Conservation (phyloP, 2,888 invertebrate genomes). For the Sicus ferrugineus region DNA sequence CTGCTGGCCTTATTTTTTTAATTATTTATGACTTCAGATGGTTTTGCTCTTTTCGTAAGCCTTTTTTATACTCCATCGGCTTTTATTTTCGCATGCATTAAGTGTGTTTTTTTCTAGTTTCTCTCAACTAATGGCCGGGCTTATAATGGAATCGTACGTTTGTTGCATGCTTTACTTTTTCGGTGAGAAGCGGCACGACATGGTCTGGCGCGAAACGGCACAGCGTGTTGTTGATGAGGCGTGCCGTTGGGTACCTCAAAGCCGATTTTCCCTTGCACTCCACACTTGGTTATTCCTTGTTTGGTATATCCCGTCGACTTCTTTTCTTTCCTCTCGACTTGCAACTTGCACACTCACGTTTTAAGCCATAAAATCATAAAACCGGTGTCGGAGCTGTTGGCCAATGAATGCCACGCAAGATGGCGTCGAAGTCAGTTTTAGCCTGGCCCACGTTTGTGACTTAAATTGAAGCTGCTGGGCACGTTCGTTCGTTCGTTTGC, state of each 20-base stretch:
- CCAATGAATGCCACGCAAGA: slow-evolving; percentile 33
- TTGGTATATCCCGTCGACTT: not conserved
- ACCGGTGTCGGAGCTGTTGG: slow-evolving; percentile 15
- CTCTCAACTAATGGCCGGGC: slow-evolving; percentile 48
- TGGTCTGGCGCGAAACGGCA: not conserved
- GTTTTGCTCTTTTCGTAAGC: not conserved
- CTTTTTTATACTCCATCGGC: not conserved
- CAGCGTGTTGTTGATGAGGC: slow-evolving; percentile 26
- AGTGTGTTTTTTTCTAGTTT: not conserved
- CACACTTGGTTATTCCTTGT: not conserved
- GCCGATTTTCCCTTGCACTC: slow-evolving; percentile 15
- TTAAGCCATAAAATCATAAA: slow-evolving; percentile 34
- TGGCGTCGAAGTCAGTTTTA: slow-evolving; percentile 26
- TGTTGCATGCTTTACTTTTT: slow-evolving; percentile 17
- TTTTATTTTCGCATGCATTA: slow-evolving; percentile 12
- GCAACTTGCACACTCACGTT: slow-evolving; percentile 28
- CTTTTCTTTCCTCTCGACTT: not conserved
- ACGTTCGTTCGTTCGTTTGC: slow-evolving; percentile 50
- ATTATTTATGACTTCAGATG: slow-evolving; percentile 20
- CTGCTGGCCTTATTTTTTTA: not conserved
- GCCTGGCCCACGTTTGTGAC: not conserved
- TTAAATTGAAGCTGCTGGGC: slow-evolving; percentile 34
- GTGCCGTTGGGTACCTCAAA: slow-evolving; percentile 14
- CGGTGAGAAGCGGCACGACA: slow-evolving; percentile 23
- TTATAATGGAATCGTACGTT: slow-evolving; percentile 11